phyloP scores from a whole-genome alignment of 2,888 invertebrate genomes.

The Philonicus albiceps region DNA sequence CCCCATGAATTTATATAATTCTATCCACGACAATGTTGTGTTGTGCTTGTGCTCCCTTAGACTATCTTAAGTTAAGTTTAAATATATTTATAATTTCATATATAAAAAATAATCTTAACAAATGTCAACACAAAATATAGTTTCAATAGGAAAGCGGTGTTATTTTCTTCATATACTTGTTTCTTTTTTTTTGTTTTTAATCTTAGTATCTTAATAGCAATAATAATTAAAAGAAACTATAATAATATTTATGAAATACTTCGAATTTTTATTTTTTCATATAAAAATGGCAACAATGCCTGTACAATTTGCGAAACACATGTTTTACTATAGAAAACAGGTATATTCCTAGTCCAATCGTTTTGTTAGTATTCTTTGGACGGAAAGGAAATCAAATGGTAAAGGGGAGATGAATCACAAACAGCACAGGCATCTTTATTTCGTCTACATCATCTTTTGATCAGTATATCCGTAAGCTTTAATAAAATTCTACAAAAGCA shows the following conservation, averaged over 20 bases:
- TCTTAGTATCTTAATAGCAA: constrained; percentile 23
- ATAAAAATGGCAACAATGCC: constrained; percentile 37
- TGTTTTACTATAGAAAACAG: not conserved
- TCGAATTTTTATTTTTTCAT: not conserved
- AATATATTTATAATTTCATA: constrained; percentile 26
- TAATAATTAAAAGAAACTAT: constrained; percentile 21
- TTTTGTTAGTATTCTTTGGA: constrained; percentile 16
- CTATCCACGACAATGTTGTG: constrained; percentile 23
- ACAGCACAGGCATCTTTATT: not conserved
- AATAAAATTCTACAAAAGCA: constrained; percentile 39
- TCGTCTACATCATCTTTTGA: not conserved
- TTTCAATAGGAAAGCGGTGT: constrained; percentile 38
- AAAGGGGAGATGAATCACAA: constrained; percentile 9
- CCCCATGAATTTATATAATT: not conserved
- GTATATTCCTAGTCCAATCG: not conserved
- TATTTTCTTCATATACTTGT: constrained; percentile 4
- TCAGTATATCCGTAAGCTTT: not conserved
- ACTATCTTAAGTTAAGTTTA: constrained; percentile 12
- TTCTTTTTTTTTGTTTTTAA: not conserved
- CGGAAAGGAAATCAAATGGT: constrained; percentile 9
- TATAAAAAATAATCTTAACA: constrained; percentile 39
- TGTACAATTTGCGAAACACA: constrained; percentile 14
- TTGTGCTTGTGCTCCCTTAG: constrained; percentile 27
- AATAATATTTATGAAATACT: not conserved
- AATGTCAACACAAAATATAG: constrained; percentile 40